Evolutionary conservation across 2,888 invertebrate species (phyloP).

Genomic region (Hydraecia micacea): DNA sequence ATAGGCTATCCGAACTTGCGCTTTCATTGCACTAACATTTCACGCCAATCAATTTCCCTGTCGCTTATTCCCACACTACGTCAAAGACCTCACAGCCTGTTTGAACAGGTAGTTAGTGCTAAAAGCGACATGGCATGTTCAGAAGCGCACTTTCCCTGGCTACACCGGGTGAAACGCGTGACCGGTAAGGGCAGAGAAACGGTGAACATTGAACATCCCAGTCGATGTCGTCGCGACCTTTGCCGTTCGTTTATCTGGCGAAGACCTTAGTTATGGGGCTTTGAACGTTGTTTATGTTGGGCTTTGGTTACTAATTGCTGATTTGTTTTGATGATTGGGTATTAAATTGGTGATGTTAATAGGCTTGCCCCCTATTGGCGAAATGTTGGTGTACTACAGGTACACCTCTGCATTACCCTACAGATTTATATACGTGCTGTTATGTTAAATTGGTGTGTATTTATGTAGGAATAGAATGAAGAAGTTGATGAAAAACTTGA

Average conservation of each 20-base stretch:
- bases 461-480: not conserved
- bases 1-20: slow-evolving; percentile 33
- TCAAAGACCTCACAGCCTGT: slow-evolving; percentile 73
- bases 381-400: not conserved
- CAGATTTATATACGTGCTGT: not conserved
- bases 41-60: slow-evolving; percentile 67
- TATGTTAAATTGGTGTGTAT: not conserved
- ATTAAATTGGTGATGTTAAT: not conserved
- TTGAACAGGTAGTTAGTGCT: slow-evolving; percentile 76
- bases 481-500: not conserved
- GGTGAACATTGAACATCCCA: slow-evolving; percentile 71
- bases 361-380: not conserved
- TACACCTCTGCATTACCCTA: not conserved
- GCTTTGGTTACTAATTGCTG: slow-evolving; percentile 26
- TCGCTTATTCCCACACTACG: slow-evolving; percentile 72
- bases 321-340: not conserved
- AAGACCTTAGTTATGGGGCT: slow-evolving; percentile 40
- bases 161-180: slow-evolving; percentile 73
- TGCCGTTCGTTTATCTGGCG: slow-evolving; percentile 67
- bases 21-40: slow-evolving; percentile 62
- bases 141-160: slow-evolving; percentile 79
- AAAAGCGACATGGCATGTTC: slow-evolving; percentile 71
- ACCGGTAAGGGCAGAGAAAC: slow-evolving; percentile 83
- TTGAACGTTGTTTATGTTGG: slow-evolving; percentile 32
- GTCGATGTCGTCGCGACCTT: slow-evolving; percentile 77